Conservation (phyloP, 1,140 invertebrate species). For the Hydropsyche tenuis region DNA sequence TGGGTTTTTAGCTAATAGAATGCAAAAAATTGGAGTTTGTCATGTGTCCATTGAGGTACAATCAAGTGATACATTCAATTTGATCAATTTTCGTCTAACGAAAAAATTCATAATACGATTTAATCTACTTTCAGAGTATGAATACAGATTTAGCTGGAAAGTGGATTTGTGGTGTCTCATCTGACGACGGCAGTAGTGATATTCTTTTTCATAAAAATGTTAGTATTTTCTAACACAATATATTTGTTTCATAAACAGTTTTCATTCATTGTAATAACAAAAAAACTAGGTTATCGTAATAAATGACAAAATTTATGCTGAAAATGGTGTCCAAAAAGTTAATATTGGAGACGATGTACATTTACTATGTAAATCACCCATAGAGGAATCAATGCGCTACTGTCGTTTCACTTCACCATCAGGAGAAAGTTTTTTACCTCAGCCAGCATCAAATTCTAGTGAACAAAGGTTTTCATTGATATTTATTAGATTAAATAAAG, state of each 20-base stretch:
- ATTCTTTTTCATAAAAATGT: conserved; percentile 41
- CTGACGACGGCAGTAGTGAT: conserved; percentile 37
- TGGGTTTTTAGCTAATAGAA: not conserved
- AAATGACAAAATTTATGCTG: conserved; percentile 1
- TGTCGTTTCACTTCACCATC: conserved; percentile 29
- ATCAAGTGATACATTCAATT: too few species aligned
- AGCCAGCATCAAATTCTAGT: not conserved
- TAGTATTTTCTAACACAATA: conserved; percentile 29
- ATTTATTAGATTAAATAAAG: not conserved
- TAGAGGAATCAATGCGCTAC: conserved; percentile 15
- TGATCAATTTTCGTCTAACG: too few species aligned
- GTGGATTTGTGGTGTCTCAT: conserved; percentile 42
- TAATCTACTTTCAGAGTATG: conserved; percentile 21
- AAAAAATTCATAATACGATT: too few species aligned
- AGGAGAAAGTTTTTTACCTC: not conserved
- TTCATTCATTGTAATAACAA: too few species aligned
- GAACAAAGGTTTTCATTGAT: conserved; percentile 12
- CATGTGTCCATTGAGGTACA: conserved; percentile 32
- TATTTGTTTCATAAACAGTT: too few species aligned
- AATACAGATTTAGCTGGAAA: conserved; percentile 22
- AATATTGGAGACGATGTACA: not conserved
- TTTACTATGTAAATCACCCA: conserved; percentile 11
- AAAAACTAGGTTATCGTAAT: conserved; percentile 30
- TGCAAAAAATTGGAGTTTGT: conserved; percentile 36
- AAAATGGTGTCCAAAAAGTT: not conserved